phyloP scores from a whole-genome alignment of 1,140 invertebrate genomes.

The Nomia melanderi region DNA sequence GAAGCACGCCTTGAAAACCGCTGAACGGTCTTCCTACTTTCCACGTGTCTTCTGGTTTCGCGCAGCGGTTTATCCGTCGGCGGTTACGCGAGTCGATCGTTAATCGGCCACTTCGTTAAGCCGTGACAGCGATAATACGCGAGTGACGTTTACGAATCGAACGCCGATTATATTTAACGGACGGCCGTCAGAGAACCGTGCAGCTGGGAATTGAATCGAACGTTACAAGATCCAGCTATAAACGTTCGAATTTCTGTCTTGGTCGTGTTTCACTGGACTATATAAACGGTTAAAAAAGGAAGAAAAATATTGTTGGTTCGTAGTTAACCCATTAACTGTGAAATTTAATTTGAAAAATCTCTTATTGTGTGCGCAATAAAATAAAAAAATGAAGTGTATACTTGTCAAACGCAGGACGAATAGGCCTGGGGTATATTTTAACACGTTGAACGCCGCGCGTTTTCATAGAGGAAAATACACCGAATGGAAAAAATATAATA shows the following conservation, averaged over 20 bases:
- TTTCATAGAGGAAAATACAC: too few relatives aligned
- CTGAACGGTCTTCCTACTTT: background rate
- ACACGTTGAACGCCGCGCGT: too few relatives aligned
- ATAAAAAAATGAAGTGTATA: too few relatives aligned
- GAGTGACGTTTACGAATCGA: conserved; percentile 33
- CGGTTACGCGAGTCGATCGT: background rate
- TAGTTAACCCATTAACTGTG: too few relatives aligned
- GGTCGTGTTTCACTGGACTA: background rate
- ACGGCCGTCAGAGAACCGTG: conserved; percentile 14
- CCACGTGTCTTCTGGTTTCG: background rate
- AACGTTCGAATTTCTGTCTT: background rate
- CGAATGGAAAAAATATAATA: too few relatives aligned
- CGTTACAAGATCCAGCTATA: conserved; percentile 12
- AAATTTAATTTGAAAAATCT: too few relatives aligned
- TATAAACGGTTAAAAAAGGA: background rate
- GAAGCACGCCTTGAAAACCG: background rate
- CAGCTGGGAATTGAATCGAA: conserved; percentile 8
- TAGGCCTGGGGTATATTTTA: too few relatives aligned
- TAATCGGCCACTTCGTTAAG: conserved; percentile 15
- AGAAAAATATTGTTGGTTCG: conserved; percentile 48
- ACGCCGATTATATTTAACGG: conserved; percentile 34
- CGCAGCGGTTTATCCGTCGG: background rate
- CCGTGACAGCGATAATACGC: conserved; percentile 36
- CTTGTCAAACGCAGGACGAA: too few relatives aligned
- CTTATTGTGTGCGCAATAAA: too few relatives aligned